These are phyloP conservation scores for Mirounga angustirostris DNA, from an alignment of 2,113 vertebrate species.

Conservation along the genomic window DNA sequence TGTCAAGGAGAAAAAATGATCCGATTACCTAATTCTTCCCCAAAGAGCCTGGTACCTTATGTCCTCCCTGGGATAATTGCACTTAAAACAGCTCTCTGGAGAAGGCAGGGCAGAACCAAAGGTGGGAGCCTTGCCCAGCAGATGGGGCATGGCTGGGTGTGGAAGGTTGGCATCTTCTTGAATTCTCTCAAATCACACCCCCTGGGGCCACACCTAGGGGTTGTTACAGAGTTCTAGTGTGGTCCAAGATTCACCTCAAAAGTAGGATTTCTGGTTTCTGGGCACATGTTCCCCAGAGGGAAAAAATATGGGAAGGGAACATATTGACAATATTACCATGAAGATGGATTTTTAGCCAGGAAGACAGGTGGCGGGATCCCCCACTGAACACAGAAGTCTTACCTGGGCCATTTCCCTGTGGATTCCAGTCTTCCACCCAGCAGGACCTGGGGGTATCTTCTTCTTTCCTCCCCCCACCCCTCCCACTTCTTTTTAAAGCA, in stretches of 20 bases:
- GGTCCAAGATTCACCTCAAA: not conserved
- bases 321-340: not conserved
- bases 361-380: not conserved
- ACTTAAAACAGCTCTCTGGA: not conserved
- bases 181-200: not conserved
- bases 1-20: not conserved
- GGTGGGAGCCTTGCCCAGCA: not conserved
- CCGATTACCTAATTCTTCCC: not conserved
- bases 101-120: not conserved
- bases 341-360: not conserved
- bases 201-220: not conserved
- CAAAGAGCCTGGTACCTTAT: not conserved
- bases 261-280: constrained; percentile 4
- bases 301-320: not conserved
- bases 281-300: not conserved
- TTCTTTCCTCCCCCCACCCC: rapidly evolving
- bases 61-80: not conserved
- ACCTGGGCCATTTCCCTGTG: not conserved
- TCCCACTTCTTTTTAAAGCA: not conserved
- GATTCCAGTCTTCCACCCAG: not conserved
- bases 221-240: not conserved
- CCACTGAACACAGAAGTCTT: too few species aligned
- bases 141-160: not conserved
- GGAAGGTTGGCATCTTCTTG: not conserved
- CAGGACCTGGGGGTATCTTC: too few species aligned